A percentile compares a stretch with the other conserved stretches of the same genome.
Evolutionary conservation across 2,888 invertebrate species (phyloP).

Genomic region (Perithous albicinctus): DNA sequence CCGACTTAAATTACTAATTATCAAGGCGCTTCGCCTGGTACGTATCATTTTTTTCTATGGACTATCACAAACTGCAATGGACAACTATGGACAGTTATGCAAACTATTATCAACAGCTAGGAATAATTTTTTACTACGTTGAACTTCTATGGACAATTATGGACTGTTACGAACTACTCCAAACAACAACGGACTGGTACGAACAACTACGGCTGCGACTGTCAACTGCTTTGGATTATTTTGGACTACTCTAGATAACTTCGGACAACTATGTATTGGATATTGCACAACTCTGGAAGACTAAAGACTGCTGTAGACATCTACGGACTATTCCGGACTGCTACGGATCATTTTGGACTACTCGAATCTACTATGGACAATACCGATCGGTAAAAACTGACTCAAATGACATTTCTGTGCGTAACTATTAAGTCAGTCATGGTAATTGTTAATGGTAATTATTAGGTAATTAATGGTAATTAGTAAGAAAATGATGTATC

Average conservation of each 20-base stretch:
- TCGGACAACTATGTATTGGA: too few relatives aligned
- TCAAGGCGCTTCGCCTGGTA: too few relatives aligned
- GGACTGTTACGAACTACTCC: background rate
- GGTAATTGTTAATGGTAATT: background rate
- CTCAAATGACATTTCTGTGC: background rate
- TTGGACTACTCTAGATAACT: background rate
- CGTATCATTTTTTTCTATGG: background rate
- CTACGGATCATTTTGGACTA: background rate
- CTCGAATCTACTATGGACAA: background rate
- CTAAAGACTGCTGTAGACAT: background rate
- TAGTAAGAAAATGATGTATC: too few relatives aligned
- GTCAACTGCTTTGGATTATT: background rate
- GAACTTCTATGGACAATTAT: background rate
- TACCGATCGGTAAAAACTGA: background rate
- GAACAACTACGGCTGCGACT: background rate
- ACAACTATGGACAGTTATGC: too few relatives aligned
- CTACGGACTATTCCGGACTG: background rate
- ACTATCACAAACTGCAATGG: background rate
- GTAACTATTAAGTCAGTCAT: background rate
- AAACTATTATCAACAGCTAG: too few relatives aligned
- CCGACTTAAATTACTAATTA: background rate
- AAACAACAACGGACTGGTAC: background rate
- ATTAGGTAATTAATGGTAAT: background rate
- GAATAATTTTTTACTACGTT: too few relatives aligned
- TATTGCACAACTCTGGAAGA: background rate